Evolutionary conservation across 1,140 invertebrate species (phyloP), one percentile per base, ranked within the genome.

Genomic region (Laodelphax striatellus): DNA sequence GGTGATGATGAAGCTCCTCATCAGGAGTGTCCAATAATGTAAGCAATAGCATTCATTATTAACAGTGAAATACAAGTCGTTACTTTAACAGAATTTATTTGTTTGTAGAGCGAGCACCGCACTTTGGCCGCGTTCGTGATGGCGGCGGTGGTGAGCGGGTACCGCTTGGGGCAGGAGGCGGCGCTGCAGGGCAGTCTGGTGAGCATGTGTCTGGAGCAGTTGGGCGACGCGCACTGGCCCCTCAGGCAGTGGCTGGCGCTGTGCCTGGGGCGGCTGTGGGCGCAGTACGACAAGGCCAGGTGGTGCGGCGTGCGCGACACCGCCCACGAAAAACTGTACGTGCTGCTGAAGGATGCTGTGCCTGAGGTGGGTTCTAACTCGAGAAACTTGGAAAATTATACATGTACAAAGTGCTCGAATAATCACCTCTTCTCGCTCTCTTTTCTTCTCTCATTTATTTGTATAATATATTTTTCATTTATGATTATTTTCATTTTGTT

Each of bases 281-380:
- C 88, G 62, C 86, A 92, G 69, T 96, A 88, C 72, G 91, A 95
- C 69, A 86, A 87, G 70, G 94, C 95, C 19, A 46, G 93, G 60
- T 97, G 95, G 94, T 92, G 90, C 53, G 95, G 93, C 10, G 94
- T 94, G 13, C 77, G 96, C n/a, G 93, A 97, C 71, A 85, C 86
- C 62, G 94, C 95, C 8, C 93, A 97, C 75, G 95, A 98, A 72
- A 97, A 97, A 76, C 78, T 97, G 1, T 90, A 85, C 66, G 80
- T 75, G 34, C 76, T 96, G 52, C 75, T 97, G 9, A 75, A 80
- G 57, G 91, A 96, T 77, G 76, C 82, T 31, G 82, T 86, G 41
- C 89, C 94, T 22, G 92, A 97, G 79, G 91, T 90, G 70, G 68
- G 63, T 55, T 13, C 1, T 28, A n/a, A n/a, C n/a, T n/a, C n/a